These are phyloP conservation scores for Lampropteryx suffumata DNA, from an alignment of 2,888 invertebrate genomes.

Conservation along the genomic window DNA sequence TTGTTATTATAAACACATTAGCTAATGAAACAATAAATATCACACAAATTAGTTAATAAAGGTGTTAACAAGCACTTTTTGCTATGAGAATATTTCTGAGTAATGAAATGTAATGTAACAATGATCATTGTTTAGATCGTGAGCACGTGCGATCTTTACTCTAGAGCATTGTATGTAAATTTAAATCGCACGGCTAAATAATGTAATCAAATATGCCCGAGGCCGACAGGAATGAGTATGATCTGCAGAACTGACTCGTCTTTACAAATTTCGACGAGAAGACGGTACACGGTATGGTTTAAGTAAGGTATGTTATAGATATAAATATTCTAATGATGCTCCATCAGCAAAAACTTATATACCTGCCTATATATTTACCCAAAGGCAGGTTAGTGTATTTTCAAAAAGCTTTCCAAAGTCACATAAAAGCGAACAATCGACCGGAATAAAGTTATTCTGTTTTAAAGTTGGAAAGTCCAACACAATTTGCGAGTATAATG, in stretches of 20 bases:
- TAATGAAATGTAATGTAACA: conserved; percentile 55
- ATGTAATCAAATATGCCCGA: conserved; percentile 30
- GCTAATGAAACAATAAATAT: conserved; percentile 10
- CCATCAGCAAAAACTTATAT: too few relatives aligned
- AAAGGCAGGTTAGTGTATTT: background rate
- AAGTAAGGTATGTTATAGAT: too few relatives aligned
- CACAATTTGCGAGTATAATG: conserved; percentile 31
- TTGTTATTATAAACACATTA: conserved; percentile 5
- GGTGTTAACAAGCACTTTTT: conserved; percentile 44
- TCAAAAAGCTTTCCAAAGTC: conserved; percentile 3
- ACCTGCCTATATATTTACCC: too few relatives aligned
- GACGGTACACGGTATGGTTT: too few relatives aligned
- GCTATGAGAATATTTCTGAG: conserved; percentile 39
- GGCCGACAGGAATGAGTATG: conserved; percentile 20
- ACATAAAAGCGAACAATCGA: conserved; percentile 12
- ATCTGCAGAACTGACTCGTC: conserved; percentile 1
- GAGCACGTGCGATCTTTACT: conserved; percentile 71
- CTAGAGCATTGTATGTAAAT: conserved; percentile 73
- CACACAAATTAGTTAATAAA: conserved; percentile 23
- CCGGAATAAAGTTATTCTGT: conserved; percentile 13
- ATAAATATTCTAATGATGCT: too few relatives aligned
- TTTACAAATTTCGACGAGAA: too few relatives aligned
- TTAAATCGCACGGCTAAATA: conserved; percentile 52
- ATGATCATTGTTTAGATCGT: conserved; percentile 67
- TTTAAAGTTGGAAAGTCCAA: conserved; percentile 13